Conservation (phyloP, 2,113 vertebrate genomes). For the Numida meleagris region DNA sequence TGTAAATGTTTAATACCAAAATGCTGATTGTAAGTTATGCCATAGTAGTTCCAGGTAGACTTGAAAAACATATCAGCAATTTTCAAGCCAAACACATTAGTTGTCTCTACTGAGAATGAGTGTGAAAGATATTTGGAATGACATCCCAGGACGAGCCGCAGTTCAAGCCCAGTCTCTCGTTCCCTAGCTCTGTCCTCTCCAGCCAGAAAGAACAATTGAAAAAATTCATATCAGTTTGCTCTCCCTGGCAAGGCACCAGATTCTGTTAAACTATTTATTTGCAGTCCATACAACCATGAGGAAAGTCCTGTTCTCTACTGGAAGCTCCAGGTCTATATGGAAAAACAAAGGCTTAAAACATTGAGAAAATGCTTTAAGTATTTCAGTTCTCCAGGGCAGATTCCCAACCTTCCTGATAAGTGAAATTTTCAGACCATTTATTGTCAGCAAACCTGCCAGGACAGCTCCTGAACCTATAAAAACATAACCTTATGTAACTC, state of each 20-base stretch:
- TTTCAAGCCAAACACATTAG: not conserved
- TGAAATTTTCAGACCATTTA: not conserved
- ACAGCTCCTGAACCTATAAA: constrained; percentile 1
- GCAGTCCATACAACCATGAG: not conserved
- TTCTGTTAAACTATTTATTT: not conserved
- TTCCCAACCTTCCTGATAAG: not conserved
- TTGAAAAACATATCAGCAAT: not conserved
- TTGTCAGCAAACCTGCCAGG: constrained; percentile 28
- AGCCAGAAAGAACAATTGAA: not conserved
- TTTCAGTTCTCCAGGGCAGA: not conserved
- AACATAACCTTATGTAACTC: constrained; percentile 23
- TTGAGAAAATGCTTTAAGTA: not conserved
- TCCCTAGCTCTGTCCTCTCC: not conserved
- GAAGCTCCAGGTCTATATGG: not conserved
- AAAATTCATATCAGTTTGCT: not conserved
- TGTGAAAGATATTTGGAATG: not conserved
- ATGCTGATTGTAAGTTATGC: constrained; percentile 8
- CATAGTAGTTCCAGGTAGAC: not conserved
- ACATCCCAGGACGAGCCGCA: not conserved
- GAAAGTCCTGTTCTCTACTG: not conserved
- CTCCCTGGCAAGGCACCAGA: not conserved
- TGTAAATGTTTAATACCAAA: not conserved
- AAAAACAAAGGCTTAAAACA: not conserved
- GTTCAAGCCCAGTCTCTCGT: not conserved
- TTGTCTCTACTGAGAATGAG: not conserved